Conservation (phyloP, 2,113 vertebrate species). For the Prinia subflava region DNA sequence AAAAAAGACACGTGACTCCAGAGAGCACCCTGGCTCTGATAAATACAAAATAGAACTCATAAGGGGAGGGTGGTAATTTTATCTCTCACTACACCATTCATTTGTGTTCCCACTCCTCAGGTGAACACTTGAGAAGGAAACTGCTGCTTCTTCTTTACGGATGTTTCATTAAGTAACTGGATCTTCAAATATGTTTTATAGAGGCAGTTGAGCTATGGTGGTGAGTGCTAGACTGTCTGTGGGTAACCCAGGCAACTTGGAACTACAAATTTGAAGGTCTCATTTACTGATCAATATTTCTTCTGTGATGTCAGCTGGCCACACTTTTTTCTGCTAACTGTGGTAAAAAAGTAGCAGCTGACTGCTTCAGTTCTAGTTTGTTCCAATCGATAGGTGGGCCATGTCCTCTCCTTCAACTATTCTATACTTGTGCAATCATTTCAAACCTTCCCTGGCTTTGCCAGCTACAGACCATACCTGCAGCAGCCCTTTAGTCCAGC, state of each 20-base stretch:
- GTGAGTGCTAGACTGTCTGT: neutral
- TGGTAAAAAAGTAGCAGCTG: neutral
- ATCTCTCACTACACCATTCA: neutral
- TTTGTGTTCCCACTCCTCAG: neutral
- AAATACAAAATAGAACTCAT: neutral
- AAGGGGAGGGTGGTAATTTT: neutral
- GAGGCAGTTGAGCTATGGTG: neutral
- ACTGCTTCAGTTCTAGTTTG: neutral
- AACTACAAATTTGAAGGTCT: neutral
- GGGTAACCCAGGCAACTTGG: neutral
- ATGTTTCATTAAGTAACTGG: neutral
- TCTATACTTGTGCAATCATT: neutral
- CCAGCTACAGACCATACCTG: neutral
- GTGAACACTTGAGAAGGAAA: neutral
- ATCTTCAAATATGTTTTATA: neutral
- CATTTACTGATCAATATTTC: neutral
- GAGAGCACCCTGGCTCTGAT: neutral
- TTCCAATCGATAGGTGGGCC: neutral
- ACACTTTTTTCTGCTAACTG: neutral
- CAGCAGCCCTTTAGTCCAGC: neutral
- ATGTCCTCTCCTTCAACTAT: neutral
- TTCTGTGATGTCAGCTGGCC: neutral
- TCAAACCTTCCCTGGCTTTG: neutral
- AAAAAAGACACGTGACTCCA: neutral
- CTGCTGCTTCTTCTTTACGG: neutral